Base-by-base conservation (phyloP, 2,797 vertebrate genomes). In the Triplophysa bombifrons region DNA sequence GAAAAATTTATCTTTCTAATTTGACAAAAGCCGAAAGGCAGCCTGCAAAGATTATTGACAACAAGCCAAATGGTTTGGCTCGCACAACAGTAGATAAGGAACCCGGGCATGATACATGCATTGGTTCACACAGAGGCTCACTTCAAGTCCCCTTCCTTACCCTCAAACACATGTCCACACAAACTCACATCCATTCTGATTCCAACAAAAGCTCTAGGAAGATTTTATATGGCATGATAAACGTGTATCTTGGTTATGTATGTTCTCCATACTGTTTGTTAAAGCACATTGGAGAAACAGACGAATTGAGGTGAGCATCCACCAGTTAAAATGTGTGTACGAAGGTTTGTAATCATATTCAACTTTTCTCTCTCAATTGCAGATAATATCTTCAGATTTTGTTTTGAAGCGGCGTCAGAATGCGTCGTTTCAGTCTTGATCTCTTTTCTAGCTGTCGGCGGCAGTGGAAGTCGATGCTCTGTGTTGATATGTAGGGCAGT, bases 1-100 rank as follows among this genome's bases (percentile, higher is more conserved):
- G 77, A 90, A 85, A 88, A 91, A 93, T 93, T 92, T 88, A 82
- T 93, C 85, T 88, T 89, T 83, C 86, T 90, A 91, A 91, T 92
- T 92, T 91, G 89, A 93, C 91, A 91, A 92, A 89, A 87, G 72
- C 81, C 83, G 76, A 86, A 88, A 85, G 85, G 80, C 71, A 74
- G 81, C 48, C 82, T 41, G 78, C 80, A 81, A 84, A 80, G 78
- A 88, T 89, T 92, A 92, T 90, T 92, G 92, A 93, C 90, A 90
- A 76, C 80, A 76, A 58, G 82, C 89, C 83, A 88, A 84, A 87
- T 77, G 83, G 44, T 82, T 77, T 83, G 67, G 78, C 68, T 80
- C 80, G 66, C 73, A 75, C 83, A 86, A 82, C 85, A 84, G 87
- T 84, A 84, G 83, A 90, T 88, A 88, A 82, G 86, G 74, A 71